Evolutionary conservation across 2,113 vertebrate genomes (phyloP), one percentile per base, ranked within the genome.

Genomic region (Pluvialis apricaria): DNA sequence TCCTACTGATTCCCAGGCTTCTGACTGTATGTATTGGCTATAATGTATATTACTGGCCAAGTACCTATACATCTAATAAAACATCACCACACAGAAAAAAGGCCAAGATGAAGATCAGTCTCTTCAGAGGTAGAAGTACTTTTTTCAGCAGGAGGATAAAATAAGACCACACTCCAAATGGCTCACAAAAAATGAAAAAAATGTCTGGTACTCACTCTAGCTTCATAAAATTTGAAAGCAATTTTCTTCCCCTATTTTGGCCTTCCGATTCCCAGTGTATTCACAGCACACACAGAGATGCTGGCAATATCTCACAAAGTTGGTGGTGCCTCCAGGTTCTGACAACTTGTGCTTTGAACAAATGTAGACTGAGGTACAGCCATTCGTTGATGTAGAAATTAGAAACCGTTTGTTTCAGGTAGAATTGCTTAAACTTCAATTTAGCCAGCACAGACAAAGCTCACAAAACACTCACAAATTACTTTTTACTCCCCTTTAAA

Each of bases 401-500:
- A 95, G 85, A 89, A 97, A 89, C 64, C 58, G 36, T 81, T 94
- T 94, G 90, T 75, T 93, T 69, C 77, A 75, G 62, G 85, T 70
- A 90, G 60, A 94, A 96, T 10, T 90, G 71, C 87, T 96, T 94
- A 83, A 78, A 86, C 42, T 82, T 89, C 69, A 79, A 70, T 94
- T 94, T 68, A 93, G 68, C 29, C 60, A 85, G 83, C 18, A 44
- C 51, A 97, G 85, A 93, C 51, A 92, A 88, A 95, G 80, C 64
- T 87, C 72, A 73, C 82, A 64, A 95, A 84, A 82, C 42, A 58
- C 24, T 85, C 79, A 82, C 87, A 90, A 93, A 97, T 94, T 96
- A 95, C 68, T 94, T 90, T 96, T 96, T 92, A 90, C 45, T 92
- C 80, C 55, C 55, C 81, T 94, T 96, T 70, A 97, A 91, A 97